Evolutionary conservation across 1,140 invertebrate genomes (phyloP), one percentile per base, ranked within the genome.

Genomic region (Samia ricini): DNA sequence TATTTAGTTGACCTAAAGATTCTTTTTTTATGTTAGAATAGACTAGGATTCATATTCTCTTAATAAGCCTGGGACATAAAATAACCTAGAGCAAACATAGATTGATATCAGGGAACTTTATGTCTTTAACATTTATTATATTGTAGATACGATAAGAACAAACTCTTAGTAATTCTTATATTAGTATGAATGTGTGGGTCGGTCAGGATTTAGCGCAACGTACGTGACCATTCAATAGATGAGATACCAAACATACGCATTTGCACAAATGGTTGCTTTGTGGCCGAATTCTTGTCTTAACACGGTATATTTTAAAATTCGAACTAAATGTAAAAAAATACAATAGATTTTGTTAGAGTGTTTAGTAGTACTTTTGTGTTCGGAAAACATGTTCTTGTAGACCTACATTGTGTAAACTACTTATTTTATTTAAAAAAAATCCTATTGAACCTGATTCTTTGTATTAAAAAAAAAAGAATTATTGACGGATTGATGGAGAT

Each of bases 211-310:
- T 74, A 61, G 62, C 59, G 61, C 60, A 36, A 68, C 68, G 79
- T 72, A 79, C 79, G 79, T 82, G 79, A 78, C 77, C 50, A 61
- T 63, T 78, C 60, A 77, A 82, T 79, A 58, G 73, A 58, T 54
- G 60, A 56, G 60, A 57, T 56, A 63, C 60, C 61, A 69, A 70
- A 62, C 60, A 64, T 61, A 52, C 63, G 60, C 63, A 64, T 71
- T 63, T 56, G 70, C 66, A 48, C 64, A 55, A 64, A 60, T 62
- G 56, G 60, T 52, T 66, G 70, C 70, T 68, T 74, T 76, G 70
- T 68, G 63, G 63, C 61, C 60, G 52, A 23, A 59, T 21, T 18
- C 22, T 15, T 42, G n/a, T 15, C 33, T 42, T 12, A 42, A 42
- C 33, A 42, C 33, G 33, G 33, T 15, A 3, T 42, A 42, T 15